Evolutionary conservation across 2,797 vertebrate genomes (phyloP).

Genomic region (Anguilla marmorata): DNA sequence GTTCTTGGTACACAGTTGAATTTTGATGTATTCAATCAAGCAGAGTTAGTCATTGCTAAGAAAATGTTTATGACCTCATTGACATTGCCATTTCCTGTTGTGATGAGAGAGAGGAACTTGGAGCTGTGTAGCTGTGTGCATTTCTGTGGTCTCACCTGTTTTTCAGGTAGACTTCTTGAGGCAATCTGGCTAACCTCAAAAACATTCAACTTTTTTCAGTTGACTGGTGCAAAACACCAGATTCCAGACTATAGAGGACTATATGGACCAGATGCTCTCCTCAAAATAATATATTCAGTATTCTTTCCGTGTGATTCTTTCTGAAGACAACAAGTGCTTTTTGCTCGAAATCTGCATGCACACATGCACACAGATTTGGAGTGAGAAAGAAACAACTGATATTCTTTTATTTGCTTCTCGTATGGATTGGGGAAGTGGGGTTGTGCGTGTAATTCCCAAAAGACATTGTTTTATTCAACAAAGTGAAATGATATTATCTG

Average conservation of each 20-base stretch:
- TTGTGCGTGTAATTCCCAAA: neutral
- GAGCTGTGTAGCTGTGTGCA: slow-evolving; percentile 36
- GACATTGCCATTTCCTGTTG: slow-evolving; percentile 65
- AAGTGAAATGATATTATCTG: neutral
- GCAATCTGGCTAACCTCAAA: slow-evolving; percentile 65
- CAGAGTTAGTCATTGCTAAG: slow-evolving; percentile 29
- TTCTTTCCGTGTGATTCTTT: neutral
- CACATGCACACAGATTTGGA: neutral
- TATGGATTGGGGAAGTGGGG: neutral
- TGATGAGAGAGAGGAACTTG: slow-evolving; percentile 41
- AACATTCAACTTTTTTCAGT: slow-evolving; percentile 53
- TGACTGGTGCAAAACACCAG: neutral
- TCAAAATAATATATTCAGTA: neutral
- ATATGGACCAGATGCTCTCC: neutral
- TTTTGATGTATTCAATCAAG: neutral
- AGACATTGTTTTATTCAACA: neutral
- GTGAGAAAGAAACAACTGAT: neutral
- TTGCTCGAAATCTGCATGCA: neutral
- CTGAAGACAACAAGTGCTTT: neutral
- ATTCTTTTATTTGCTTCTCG: neutral
- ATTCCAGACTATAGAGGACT: neutral
- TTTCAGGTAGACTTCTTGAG: slow-evolving; percentile 52
- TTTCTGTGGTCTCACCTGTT: slow-evolving; percentile 68
- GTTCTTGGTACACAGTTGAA: neutral
- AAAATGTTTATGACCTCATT: slow-evolving; percentile 53